phyloP scores from a whole-genome alignment of 2,113 vertebrate genomes.

The Lepus americanus region DNA sequence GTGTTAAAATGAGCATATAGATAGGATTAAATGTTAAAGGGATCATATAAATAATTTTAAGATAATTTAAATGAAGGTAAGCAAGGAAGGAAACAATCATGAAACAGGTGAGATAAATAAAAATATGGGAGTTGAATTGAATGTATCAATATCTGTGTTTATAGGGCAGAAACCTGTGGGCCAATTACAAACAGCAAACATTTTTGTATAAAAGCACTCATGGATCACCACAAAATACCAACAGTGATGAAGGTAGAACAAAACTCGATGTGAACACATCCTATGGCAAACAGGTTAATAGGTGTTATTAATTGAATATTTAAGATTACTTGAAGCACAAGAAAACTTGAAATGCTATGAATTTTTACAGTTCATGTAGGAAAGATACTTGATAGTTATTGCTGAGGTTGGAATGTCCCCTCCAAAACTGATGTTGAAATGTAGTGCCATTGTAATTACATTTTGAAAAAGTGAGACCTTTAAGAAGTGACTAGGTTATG shows the following conservation, averaged over 20 bases:
- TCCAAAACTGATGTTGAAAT: neutral
- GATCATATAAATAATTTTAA: too few relatives aligned
- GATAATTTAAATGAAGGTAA: conserved; percentile 31
- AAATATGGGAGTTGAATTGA: conserved; percentile 1
- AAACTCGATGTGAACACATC: neutral
- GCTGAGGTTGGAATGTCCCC: neutral
- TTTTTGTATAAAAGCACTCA: conserved; percentile 36
- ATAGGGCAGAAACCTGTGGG: conserved; percentile 19
- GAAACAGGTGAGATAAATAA: neutral
- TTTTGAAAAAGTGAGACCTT: neutral
- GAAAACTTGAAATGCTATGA: conserved; percentile 50
- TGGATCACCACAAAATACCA: conserved; percentile 29
- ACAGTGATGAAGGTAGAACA: conserved; percentile 13
- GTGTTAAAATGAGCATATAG: too few relatives aligned
- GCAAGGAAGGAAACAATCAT: neutral
- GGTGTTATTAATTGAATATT: neutral
- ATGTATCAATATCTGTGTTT: conserved; percentile 21
- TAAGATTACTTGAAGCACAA: neutral
- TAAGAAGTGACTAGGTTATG: neutral
- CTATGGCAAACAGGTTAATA: neutral
- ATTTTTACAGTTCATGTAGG: neutral
- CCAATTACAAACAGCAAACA: conserved; percentile 55
- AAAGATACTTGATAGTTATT: conserved; percentile 33
- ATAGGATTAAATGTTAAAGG: too few relatives aligned
- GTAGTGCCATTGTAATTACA: neutral